phyloP scores from a whole-genome alignment of 2,797 vertebrate genomes.

The Myotis daubentonii region DNA sequence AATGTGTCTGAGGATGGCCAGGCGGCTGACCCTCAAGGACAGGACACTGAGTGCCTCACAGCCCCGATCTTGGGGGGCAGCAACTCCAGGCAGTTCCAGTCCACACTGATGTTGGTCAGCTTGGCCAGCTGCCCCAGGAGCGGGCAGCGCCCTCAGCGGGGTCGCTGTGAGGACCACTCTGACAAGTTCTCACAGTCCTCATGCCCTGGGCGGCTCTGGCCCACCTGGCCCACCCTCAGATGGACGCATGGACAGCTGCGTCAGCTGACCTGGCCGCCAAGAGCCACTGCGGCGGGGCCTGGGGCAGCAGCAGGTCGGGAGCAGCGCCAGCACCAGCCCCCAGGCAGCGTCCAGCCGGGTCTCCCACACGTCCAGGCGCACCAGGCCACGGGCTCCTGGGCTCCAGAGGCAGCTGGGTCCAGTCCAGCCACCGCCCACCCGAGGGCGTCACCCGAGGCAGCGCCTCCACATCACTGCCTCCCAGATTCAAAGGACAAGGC shows the following conservation, averaged over 20 bases:
- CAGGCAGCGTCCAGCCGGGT: conserved; percentile 92
- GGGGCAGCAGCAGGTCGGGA: conserved; percentile 95
- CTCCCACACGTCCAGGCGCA: conserved; percentile 95
- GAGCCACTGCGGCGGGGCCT: conserved; percentile 93
- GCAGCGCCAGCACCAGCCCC: conserved; percentile 92
- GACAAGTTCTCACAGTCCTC: conserved; percentile 97
- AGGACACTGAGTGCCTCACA: conserved; percentile 93
- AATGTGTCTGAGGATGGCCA: conserved; percentile 92
- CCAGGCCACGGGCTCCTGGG: conserved; percentile 94
- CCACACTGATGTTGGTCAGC: conserved; percentile 97
- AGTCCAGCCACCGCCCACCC: conserved; percentile 94
- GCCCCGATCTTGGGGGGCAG: conserved; percentile 92
- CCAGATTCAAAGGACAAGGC: conserved; percentile 98
- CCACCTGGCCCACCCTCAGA: conserved; percentile 97
- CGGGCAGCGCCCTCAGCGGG: conserved; percentile 93
- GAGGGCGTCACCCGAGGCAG: conserved; percentile 85
- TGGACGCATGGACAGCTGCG: conserved; percentile 92
- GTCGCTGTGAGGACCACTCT: conserved; percentile 96
- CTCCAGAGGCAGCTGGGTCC: conserved; percentile 95
- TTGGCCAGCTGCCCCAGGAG: conserved; percentile 95
- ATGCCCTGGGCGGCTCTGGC: conserved; percentile 95
- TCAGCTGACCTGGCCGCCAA: conserved; percentile 94
- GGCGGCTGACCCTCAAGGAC: conserved; percentile 93
- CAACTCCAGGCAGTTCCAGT: conserved; percentile 91
- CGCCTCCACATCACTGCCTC: conserved; percentile 97